Base-by-base conservation (phyloP, 1,140 invertebrate species). In the Magallana gigas region DNA sequence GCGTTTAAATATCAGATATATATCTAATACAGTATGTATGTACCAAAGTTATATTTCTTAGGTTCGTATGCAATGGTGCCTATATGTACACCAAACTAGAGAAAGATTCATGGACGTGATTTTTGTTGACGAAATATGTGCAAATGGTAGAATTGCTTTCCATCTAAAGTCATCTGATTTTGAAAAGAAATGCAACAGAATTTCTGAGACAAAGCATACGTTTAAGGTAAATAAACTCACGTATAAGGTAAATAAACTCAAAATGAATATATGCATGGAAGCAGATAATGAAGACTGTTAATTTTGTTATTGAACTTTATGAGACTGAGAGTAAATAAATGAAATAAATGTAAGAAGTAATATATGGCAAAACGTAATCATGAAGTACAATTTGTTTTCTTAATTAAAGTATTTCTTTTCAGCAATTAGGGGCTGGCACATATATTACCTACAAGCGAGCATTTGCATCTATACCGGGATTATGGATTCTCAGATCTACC, bases 401-500 rank as follows among this genome's bases (percentile, higher is more conserved):
- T 23, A 23, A 23, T 23, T 23, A 23, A 23, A 23, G 23, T 23
- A 23, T 23, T 23, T 23, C 23, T 23, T 1, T 23, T 23, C 23
- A 23, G 23, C 23, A 23, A 12, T 62, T 62, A 62, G 60, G 60
- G 60, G 60, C 11, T 12, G 60, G 86, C 23, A 23, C 23, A 23
- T 23, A 1, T 48, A 87, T 87, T 4, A 36, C 76, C 23, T 87
- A 87, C 48, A 81, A 9, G 83, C 80, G 16, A 29, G 57, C 59
- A 48, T 18, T 57, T 87, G 86, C 29, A 57, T 83, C 18, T 87
- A 83, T 57, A 83, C 14, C 83, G 86, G 86, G 16, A 87, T 87
- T 56, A 87, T 87, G 86, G 81, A 87, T 64, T 87, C 86, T 18
- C n/a, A 83, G 23, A 87, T 83, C n/a, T 87, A 87, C 48, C 86